Conservation (phyloP, 1,140 invertebrate genomes). For the Papilio polytes region DNA sequence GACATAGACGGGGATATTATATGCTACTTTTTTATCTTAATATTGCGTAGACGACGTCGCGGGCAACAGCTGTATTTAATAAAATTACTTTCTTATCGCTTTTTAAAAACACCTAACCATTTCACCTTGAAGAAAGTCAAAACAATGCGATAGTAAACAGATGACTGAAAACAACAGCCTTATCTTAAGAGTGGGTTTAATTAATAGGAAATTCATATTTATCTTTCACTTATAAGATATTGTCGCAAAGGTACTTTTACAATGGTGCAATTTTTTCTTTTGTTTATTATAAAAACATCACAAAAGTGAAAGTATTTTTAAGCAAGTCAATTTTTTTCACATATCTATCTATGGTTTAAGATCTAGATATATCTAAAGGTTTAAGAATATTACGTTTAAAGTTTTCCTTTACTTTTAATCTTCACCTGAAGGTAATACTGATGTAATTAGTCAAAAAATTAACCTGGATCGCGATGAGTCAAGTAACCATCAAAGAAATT, state of each 20-base stretch:
- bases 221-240: conserved; percentile 13
- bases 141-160: neutral
- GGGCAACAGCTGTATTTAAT: too few relatives aligned
- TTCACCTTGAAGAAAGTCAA: conserved; percentile 15
- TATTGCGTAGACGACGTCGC: too few relatives aligned
- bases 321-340: neutral
- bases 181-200: conserved; percentile 8
- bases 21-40: too few relatives aligned
- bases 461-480: neutral
- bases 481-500: neutral
- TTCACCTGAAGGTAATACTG: neutral
- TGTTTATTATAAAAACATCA: too few relatives aligned
- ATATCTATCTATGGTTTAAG: too few relatives aligned
- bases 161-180: neutral
- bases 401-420: neutral
- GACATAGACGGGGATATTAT: too few relatives aligned
- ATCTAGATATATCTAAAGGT: too few relatives aligned
- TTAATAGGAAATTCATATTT: conserved; percentile 14
- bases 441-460: neutral
- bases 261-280: neutral
- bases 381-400: neutral
- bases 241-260: neutral
- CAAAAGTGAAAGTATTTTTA: neutral
- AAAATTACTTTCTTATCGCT: too few relatives aligned
- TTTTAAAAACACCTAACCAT: neutral